Base-by-base conservation (phyloP, 2,888 invertebrate species). In the Epinotia brunnichana region DNA sequence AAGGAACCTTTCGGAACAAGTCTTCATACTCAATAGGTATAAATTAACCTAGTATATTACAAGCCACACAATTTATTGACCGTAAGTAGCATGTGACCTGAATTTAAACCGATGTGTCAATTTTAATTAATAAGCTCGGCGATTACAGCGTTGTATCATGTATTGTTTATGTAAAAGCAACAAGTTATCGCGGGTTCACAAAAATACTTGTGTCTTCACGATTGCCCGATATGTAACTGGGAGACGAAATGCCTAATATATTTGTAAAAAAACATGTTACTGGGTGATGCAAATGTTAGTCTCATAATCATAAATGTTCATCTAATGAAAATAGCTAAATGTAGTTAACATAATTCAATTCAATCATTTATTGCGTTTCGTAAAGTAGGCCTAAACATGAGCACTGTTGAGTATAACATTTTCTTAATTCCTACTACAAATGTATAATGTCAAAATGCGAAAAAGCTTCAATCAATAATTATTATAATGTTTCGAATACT, bases 61-160 rank as follows among this genome's bases (percentile, higher is more conserved):
- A 53, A 59, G 53, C 64, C 70, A 70, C 53, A 54, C 60, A 66
- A 53, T 53, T 71, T 17, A 71, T 60, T 60, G 41, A 57, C 19
- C 21, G 39, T 59, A 19, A 44, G 24, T 66, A 60, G 29, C 54
- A 15, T 29, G 29, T 60, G 60, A 53, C 66, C 60, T 66, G 59
- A 48, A 66, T 71, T 71, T 53, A 54, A 66, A 64, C 29, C 66
- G 57, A 66, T 60, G 29, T 66, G 35, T 61, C 67, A 67, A 72
- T 67, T 72, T 72, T 67, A 72, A 72, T 61, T 72, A 72, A 72
- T 72, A 48, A 67, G 21, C 54, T 13, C n/a, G n/a, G n/a, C n/a
- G 44, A 64, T 71, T 41, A 66, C 61, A 59, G 21, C 35, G 29
- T 44, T 54, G 54, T 56, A 53, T 29, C 24, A 66, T 35, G 53